Evolutionary conservation across 64 coral and sea anemone genomes (phyloP).

Genomic region (Porites australiensis): DNA sequence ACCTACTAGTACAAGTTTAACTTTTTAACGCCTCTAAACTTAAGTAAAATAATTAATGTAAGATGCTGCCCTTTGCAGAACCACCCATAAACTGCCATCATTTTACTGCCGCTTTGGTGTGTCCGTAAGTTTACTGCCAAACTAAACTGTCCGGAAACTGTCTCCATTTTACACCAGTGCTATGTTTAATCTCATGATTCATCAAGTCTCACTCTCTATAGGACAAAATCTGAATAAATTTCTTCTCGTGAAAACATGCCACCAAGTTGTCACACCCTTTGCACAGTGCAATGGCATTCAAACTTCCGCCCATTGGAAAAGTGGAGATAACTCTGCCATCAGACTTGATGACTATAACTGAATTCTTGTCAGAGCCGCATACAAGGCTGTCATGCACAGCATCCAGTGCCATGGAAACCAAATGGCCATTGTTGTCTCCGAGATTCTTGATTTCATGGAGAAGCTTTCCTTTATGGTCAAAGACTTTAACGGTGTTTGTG

Average conservation of each 20-base stretch:
- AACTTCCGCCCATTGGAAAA: background rate
- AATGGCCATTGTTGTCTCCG: background rate
- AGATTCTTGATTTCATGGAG: background rate
- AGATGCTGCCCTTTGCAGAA: too few relatives aligned
- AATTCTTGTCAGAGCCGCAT: conserved; percentile 9
- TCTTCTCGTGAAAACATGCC: conserved; percentile 28
- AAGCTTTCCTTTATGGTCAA: conserved; percentile 22
- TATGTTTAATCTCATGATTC: too few relatives aligned
- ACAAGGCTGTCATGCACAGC: background rate
- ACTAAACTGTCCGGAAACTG: background rate
- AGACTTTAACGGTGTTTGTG: conserved; percentile 21
- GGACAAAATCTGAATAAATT: conserved; percentile 32
- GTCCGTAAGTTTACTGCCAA: background rate
- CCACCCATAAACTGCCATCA: too few relatives aligned
- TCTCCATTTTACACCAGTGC: too few relatives aligned
- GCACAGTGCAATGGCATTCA: conserved; percentile 32
- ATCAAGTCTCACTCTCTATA: background rate
- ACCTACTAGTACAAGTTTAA: too few relatives aligned
- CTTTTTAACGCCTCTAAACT: too few relatives aligned
- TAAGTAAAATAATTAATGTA: too few relatives aligned
- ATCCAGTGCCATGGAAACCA: background rate
- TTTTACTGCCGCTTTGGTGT: too few relatives aligned
- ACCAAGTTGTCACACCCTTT: conserved; percentile 36
- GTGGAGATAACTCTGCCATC: background rate
- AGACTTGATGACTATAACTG: background rate